Conservation (phyloP, 2,888 invertebrate species). For the Oligia strigilis region DNA sequence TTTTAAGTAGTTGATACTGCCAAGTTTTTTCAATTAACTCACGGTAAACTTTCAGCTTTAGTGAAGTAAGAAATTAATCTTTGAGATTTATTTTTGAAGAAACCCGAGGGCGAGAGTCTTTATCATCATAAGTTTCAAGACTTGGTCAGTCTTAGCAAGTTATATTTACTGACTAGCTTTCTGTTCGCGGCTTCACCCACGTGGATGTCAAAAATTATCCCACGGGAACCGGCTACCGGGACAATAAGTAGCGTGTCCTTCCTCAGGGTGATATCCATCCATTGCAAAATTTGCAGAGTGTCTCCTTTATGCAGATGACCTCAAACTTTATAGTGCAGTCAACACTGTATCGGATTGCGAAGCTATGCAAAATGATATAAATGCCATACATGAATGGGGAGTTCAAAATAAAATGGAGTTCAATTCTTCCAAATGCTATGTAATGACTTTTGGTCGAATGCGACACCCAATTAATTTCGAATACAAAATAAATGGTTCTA, state of each 20-base stretch:
- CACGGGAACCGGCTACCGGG: neutral
- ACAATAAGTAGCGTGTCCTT: neutral
- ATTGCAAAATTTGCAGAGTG: too few relatives aligned
- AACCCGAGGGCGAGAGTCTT: neutral
- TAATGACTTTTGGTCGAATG: too few relatives aligned
- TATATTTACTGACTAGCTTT: neutral
- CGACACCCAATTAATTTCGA: too few relatives aligned
- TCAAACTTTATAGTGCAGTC: too few relatives aligned
- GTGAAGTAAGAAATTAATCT: conserved; percentile 11
- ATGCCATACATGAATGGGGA: too few relatives aligned
- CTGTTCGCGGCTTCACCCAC: neutral
- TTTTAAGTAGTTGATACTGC: conserved; percentile 1
- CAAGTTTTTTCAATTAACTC: conserved; percentile 47
- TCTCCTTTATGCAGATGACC: too few relatives aligned
- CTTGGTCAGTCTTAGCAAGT: neutral
- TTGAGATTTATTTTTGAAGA: conserved; percentile 32
- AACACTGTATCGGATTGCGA: too few relatives aligned
- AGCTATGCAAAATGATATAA: too few relatives aligned
- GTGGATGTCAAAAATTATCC: neutral
- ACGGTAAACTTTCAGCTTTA: conserved; percentile 22
- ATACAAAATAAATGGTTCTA: too few relatives aligned
- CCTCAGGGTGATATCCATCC: neutral
- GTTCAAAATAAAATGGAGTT: too few relatives aligned
- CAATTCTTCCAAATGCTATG: too few relatives aligned
- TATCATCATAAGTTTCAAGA: conserved; percentile 13